These are phyloP conservation scores for Scyliorhinus canicula DNA, from an alignment of 2,797 vertebrate species.

Conservation along the genomic window DNA sequence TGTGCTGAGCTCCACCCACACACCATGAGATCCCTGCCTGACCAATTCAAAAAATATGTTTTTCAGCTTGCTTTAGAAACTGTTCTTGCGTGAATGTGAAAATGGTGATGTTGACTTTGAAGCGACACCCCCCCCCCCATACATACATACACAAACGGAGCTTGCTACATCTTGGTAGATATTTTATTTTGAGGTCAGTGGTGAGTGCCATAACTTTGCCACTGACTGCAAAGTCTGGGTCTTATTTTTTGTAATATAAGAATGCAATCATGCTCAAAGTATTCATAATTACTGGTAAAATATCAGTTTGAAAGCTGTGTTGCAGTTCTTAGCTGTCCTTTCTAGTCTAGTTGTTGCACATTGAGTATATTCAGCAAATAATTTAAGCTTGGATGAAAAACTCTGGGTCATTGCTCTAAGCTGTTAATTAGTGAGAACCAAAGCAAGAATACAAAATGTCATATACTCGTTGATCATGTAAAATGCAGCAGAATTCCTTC, in stretches of 20 bases:
- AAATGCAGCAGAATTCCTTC: conserved; percentile 55
- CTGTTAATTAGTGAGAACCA: conserved; percentile 53
- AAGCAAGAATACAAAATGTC: conserved; percentile 43
- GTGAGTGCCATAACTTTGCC: background rate
- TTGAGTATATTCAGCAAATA: background rate
- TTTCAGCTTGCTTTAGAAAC: no score
- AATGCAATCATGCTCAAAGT: background rate
- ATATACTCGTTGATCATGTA: conserved; percentile 48
- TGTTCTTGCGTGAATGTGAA: no score
- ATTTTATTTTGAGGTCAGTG: background rate
- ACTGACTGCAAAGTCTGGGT: background rate
- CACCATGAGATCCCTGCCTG: no score
- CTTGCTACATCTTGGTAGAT: background rate
- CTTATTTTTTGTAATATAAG: background rate
- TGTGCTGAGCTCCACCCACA: no score
- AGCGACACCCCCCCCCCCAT: no score
- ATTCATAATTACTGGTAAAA: background rate
- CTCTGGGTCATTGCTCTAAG: conserved; percentile 58
- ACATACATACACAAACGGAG: no score
- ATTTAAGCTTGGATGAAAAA: conserved; percentile 17
- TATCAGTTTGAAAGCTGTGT: background rate
- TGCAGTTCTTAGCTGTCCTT: background rate
- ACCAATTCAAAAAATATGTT: no score
- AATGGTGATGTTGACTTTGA: no score
- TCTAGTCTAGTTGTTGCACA: background rate